Percentiles rank a stretch among this genome's conserved stretches.
Conservation (phyloP, 2,888 invertebrate genomes). For the Chalcis sispes region DNA sequence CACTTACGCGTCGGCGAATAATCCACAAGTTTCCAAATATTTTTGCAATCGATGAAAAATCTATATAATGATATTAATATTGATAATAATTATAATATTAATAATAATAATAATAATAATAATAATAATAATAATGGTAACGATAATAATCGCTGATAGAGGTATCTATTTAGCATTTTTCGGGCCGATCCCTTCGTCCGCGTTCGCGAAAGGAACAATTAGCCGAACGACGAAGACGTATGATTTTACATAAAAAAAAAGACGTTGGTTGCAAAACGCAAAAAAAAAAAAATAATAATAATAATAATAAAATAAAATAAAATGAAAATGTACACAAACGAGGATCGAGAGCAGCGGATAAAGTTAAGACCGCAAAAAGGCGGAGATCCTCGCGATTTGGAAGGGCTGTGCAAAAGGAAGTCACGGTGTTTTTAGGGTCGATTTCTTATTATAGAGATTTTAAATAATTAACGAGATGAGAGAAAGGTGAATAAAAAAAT, state of each 20-base stretch:
- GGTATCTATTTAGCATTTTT: conserved; percentile 27
- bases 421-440: conserved; percentile 67
- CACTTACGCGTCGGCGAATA: conserved; percentile 44
- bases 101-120: conserved; percentile 13
- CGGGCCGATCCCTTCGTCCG: conserved; percentile 52
- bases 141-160: conserved; percentile 25
- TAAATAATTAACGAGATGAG: conserved; percentile 32
- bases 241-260: neutral
- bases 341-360: too few species aligned
- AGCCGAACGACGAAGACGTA: neutral
- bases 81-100: conserved; percentile 38
- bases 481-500: conserved; percentile 10
- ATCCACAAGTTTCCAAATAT: conserved; percentile 51
- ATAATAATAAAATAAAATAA: too few species aligned
- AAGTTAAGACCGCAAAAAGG: too few species aligned
- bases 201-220: conserved; percentile 18
- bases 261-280: neutral
- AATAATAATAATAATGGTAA: conserved; percentile 37
- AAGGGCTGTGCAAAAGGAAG: conserved; percentile 69
- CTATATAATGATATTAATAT: conserved; percentile 29
- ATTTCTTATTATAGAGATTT: conserved; percentile 64
- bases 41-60: conserved; percentile 55
- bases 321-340: too few species aligned
- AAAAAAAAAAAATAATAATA: conserved; percentile 1
- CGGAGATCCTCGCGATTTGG: conserved; percentile 39